Percentiles rank a stretch among this genome's conserved stretches.
These are phyloP conservation scores for Hyperoplus lanceolatus DNA, from an alignment of 2,797 vertebrate species.

Conservation along the genomic window DNA sequence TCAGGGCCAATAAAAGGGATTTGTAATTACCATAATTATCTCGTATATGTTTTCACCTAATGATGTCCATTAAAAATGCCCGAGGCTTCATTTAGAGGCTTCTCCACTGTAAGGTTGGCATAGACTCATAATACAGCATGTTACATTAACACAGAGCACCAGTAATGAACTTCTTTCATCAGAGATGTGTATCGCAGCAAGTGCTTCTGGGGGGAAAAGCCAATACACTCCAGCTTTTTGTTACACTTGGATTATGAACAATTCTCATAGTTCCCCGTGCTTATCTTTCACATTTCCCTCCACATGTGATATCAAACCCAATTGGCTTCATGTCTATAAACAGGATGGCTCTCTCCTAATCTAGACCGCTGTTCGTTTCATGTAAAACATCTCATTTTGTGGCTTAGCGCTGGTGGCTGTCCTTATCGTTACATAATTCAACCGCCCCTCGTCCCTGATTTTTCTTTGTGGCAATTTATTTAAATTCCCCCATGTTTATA, in stretches of 20 bases:
- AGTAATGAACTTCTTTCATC: constrained; percentile 87
- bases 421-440: constrained; percentile 82
- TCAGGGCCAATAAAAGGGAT: constrained; percentile 83
- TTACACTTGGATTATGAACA: constrained; percentile 84
- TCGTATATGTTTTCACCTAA: constrained; percentile 87
- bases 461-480: constrained; percentile 84
- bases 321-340: constrained; percentile 84
- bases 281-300: constrained; percentile 84
- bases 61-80: constrained; percentile 84
- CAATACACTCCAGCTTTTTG: constrained; percentile 84
- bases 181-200: constrained; percentile 78
- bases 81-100: constrained; percentile 76
- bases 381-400: constrained; percentile 86
- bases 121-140: constrained; percentile 77
- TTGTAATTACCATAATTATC: constrained; percentile 88
- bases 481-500: constrained; percentile 85
- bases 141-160: constrained; percentile 75
- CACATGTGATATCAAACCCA: constrained; percentile 83
- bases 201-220: constrained; percentile 79
- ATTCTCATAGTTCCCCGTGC: constrained; percentile 82
- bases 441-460: constrained; percentile 74
- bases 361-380: constrained; percentile 81
- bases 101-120: constrained; percentile 78
- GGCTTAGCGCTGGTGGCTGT: constrained; percentile 79
- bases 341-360: constrained; percentile 80